Evolutionary conservation across 2,888 invertebrate species (phyloP).

Genomic region (Megastigmus dorsalis): DNA sequence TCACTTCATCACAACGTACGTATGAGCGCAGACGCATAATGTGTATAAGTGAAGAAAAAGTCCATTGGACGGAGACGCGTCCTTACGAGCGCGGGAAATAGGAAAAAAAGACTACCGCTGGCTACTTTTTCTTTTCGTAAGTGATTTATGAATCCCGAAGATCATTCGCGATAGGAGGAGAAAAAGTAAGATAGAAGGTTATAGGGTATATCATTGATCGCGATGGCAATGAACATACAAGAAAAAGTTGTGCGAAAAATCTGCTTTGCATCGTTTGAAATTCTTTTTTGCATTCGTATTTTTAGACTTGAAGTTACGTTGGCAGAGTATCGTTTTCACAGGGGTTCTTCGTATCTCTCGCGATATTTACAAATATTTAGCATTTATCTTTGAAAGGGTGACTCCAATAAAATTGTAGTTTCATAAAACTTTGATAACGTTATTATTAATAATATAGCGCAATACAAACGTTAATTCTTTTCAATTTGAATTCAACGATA

Average conservation of each 20-base stretch:
- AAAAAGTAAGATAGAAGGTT: slow-evolving; percentile 27
- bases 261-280: background rate
- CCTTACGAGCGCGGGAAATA: slow-evolving; percentile 8
- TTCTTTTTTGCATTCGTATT: background rate
- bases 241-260: background rate
- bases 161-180: slow-evolving; percentile 25
- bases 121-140: slow-evolving; percentile 3
- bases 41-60: background rate
- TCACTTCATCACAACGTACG: background rate
- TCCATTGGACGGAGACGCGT: slow-evolving; percentile 21
- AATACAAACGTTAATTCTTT: too few species aligned
- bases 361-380: too few species aligned
- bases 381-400: too few species aligned
- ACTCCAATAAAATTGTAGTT: too few species aligned
- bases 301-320: background rate
- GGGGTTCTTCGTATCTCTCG: too few species aligned
- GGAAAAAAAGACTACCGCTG: slow-evolving; percentile 17
- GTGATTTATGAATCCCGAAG: slow-evolving; percentile 19
- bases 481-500: slow-evolving; percentile 6
- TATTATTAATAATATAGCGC: too few species aligned
- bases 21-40: background rate
- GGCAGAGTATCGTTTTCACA: slow-evolving; percentile 19
- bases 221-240: slow-evolving; percentile 29
- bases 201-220: slow-evolving; percentile 43
- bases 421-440: too few species aligned